Evolutionary conservation across 2,888 invertebrate genomes (phyloP), one percentile per base, ranked within the genome.

Genomic region (Nomada fabriciana): DNA sequence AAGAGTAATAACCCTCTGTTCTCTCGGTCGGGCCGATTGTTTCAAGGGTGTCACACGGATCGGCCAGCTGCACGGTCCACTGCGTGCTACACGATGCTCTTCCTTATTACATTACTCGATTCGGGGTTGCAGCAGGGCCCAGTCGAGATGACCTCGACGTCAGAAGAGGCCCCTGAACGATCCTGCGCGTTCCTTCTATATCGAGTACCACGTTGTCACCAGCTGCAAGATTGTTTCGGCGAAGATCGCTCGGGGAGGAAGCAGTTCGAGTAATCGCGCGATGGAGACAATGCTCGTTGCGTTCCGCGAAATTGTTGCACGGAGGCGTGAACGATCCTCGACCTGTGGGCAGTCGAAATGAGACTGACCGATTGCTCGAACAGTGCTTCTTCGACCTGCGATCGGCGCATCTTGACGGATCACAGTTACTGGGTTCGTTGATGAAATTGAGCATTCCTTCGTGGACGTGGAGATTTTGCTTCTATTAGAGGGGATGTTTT

Each of bases 31-130:
- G 82, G 71, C 86, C 87, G 92, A 92, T 92, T 92, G 92, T 92
- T 92, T 93, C 93, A 91, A 93, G 92, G 92, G 91, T 92, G 92
- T 92, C 92, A 86, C 90, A 89, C 92, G 89, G 88, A 89, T 90
- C 86, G 85, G 85, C 86, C 86, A 86, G 88, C 84, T 82, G 86
- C 83, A 82, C 84, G 82, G 84, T 86, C 72, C 29, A 82, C 80
- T 78, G 74, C 84, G 87, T 85, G 85, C 87, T 84, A 84, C 81
- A 87, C 82, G 86, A 88, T 80, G 83, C 86, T 88, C 91, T 91
- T 91, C 89, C 89, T 91, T 86, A 90, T 91, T 91, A 91, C 87
- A 89, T 90, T 85, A 80, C 76, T 84, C 83, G 59, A 71, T 65
- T 78, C 80, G 76, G 78, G 77, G 78, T 79, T 82, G 67, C 64